Evolutionary conservation across 2,797 vertebrate genomes (phyloP), one percentile per base, ranked within the genome.

Genomic region (Gobionotothen gibberifrons): DNA sequence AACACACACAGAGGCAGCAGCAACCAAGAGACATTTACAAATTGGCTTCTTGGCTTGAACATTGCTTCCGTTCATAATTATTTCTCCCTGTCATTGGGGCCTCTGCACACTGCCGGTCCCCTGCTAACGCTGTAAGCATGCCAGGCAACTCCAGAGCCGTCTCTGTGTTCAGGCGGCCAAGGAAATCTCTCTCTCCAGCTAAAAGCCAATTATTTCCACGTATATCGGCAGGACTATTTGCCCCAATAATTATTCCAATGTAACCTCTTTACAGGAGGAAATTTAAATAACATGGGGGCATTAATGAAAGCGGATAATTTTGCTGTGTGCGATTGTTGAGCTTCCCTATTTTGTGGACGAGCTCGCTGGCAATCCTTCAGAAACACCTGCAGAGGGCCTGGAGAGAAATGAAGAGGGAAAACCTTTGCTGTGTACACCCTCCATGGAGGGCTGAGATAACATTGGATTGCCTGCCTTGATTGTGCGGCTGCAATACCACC

Each of bases 201-300:
- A 90, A 94, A 94, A 94, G 89, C 88, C 93, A 92, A 93, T 94
- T 93, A 93, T 92, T 92, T 90, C 87, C 90, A 92, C 76, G 60
- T 88, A 91, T 87, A 93, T 92, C 86, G 65, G 74, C 86, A 89
- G 82, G 84, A 92, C 88, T 86, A 89, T 93, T 94, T 93, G 86
- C 87, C 91, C 88, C 82, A 83, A 89, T 93, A 90, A 90, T 86
- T 87, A 93, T 93, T 92, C 83, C 85, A 81, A 85, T 87, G 89
- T 79, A 76, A 79, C 85, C 78, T 87, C 78, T 86, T 88, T 87
- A 83, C 82, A 66, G 85, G 82, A 66, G 84, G 74, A 91, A 90
- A 93, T 92, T 91, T 81, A 89, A 94, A 91, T 89, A 88, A 87
- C 83, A 85, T 62, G 76, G 85, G 86, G 77, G 65, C 81, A 75